phyloP scores from a whole-genome alignment of 2,888 invertebrate genomes.

The Nysson spinosus region DNA sequence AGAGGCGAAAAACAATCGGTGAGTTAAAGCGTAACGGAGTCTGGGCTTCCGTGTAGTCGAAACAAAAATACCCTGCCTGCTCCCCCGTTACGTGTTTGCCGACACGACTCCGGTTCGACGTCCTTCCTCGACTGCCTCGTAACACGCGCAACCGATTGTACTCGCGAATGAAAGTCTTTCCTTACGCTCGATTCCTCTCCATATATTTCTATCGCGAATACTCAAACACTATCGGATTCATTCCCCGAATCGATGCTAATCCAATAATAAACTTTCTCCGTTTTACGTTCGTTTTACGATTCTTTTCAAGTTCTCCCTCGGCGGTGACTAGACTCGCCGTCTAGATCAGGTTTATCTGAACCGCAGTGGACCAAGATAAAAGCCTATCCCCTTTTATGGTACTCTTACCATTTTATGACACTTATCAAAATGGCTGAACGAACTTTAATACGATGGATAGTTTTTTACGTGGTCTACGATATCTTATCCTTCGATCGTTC shows the following conservation, averaged over 20 bases:
- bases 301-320: not conserved
- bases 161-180: too few relatives aligned
- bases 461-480: too few relatives aligned
- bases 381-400: constrained; percentile 5
- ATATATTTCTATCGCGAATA: too few relatives aligned
- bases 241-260: too few relatives aligned
- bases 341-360: constrained; percentile 7
- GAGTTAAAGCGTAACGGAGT: not conserved
- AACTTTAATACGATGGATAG: too few relatives aligned
- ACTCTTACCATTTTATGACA: too few relatives aligned
- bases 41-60: constrained; percentile 6
- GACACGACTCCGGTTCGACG: constrained; percentile 4
- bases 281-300: too few relatives aligned
- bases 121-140: not conserved
- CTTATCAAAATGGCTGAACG: too few relatives aligned
- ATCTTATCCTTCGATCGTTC: constrained; percentile 1
- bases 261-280: too few relatives aligned
- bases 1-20: not conserved
- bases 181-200: too few relatives aligned
- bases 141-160: too few relatives aligned
- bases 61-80: constrained; percentile 27
- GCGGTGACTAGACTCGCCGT: not conserved
- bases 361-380: constrained; percentile 1
- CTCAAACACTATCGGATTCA: too few relatives aligned
- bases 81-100: not conserved